These are phyloP conservation scores for Mycetomoellerius zeteki DNA, from an alignment of 1,140 invertebrate species.

Conservation along the genomic window DNA sequence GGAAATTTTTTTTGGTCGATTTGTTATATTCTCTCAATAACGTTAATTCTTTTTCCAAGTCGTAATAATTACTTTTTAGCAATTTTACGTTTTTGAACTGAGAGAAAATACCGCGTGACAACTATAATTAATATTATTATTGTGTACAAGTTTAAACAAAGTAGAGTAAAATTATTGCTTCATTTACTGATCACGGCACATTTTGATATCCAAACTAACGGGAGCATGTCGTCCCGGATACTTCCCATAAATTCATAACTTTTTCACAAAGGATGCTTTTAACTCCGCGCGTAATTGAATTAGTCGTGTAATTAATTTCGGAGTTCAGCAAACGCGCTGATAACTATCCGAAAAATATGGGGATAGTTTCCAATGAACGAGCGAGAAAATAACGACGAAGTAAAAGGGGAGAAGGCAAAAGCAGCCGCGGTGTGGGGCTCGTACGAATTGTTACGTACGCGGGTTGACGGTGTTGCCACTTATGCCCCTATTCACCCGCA, in stretches of 20 bases:
- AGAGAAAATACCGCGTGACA: not conserved
- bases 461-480: slow-evolving; percentile 25
- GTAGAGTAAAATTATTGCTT: slow-evolving; percentile 34
- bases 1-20: not conserved
- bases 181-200: slow-evolving; percentile 42
- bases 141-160: slow-evolving; percentile 17
- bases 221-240: slow-evolving; percentile 21
- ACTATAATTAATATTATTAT: slow-evolving; percentile 25
- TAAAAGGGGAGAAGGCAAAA: not conserved
- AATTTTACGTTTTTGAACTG: not conserved
- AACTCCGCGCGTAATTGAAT: slow-evolving; percentile 55
- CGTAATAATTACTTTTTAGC: not conserved
- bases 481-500: slow-evolving; percentile 38
- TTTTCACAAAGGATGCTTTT: slow-evolving; percentile 64
- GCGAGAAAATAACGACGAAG: slow-evolving; percentile 38
- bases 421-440: not conserved
- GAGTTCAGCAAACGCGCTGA: slow-evolving; percentile 55
- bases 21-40: not conserved
- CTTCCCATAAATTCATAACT: slow-evolving; percentile 62
- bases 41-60: not conserved
- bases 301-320: slow-evolving; percentile 63
- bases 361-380: slow-evolving; percentile 49
- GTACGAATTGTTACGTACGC: slow-evolving; percentile 41
- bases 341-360: slow-evolving; percentile 63
- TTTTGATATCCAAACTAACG: slow-evolving; percentile 40